Base-by-base conservation (phyloP, 1,140 invertebrate species). In the Patella vulgata region DNA sequence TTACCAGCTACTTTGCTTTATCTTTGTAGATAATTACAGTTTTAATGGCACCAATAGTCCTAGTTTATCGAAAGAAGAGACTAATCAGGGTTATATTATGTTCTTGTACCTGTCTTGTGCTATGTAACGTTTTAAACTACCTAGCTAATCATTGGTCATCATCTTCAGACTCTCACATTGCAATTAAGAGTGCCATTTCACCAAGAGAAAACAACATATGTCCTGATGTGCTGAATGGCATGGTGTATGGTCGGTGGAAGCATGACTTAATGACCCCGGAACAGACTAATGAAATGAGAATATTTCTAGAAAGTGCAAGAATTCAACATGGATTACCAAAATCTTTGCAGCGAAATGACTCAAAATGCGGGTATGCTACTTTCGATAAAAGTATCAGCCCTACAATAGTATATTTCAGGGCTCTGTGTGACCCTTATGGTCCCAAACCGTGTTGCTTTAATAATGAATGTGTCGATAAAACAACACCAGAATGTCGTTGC, bases 361-460 rank as follows among this genome's bases (percentile, higher is more conserved):
- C 19, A n/a, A 27, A 42, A 0, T 70, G 68, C 33, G 68, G 68
- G 33, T 59, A 66, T 39, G 23, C 59, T 5, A 8, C 33, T 25
- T 23, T 27, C 21, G 3, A 3, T 28, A 12, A 27, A 8, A 27
- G 28, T 25, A 27, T 9, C 6, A 9, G n/a, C n/a, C 28, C 21
- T 9, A 50, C 33, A 8, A 11, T 23, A 39, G 21, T 19, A 44
- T 28, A 25, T 12, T 31, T 36, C 17, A 17, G 46, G 3, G 46
- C n/a, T 1, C 14, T 48, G 21, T 48, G 46, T 28, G 28, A 28
- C n/a, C 17, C n/a, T n/a, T 21, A 25, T 21, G 46, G 46, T 21
- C 3, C n/a, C 17, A 48, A 17, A 1, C 46, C 46, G 2, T 48
- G 46, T 48, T 48, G 46, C 21, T 48, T 25, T 48, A 48, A 48